Conservation (phyloP, 2,113 vertebrate genomes). For the Oryzias woworae region DNA sequence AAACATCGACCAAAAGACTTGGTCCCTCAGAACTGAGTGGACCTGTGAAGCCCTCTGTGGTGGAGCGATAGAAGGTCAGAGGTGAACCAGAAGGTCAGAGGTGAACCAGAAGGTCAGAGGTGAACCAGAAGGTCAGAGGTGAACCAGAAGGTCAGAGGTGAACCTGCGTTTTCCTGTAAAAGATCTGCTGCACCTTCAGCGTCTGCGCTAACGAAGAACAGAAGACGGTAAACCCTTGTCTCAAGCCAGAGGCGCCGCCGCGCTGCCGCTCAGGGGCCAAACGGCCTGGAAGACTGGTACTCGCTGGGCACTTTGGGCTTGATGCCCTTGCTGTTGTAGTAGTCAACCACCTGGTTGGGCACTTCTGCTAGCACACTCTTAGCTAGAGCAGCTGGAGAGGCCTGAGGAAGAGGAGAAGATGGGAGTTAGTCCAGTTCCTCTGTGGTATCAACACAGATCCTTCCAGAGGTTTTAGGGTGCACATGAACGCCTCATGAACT, state of each 20-base stretch:
- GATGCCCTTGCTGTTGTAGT: conserved; percentile 97
- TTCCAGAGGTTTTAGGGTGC: too few relatives aligned
- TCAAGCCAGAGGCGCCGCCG: conserved; percentile 71
- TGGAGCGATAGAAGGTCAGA: background rate
- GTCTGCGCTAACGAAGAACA: conserved; percentile 49
- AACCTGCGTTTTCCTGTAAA: background rate
- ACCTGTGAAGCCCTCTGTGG: background rate
- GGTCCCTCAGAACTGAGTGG: background rate
- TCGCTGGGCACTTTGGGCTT: conserved; percentile 92
- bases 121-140: background rate
- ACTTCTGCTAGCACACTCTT: conserved; percentile 97
- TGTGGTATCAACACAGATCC: background rate
- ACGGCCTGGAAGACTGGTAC: conserved; percentile 91
- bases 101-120: background rate
- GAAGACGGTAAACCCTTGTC: conserved; percentile 64
- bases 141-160: background rate
- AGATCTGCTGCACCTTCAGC: conserved; percentile 46
- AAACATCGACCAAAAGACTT: background rate
- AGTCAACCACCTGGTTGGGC: conserved; percentile 98
- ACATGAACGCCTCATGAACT: too few relatives aligned
- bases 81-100: background rate
- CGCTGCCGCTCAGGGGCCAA: conserved; percentile 80
- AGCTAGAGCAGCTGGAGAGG: conserved; percentile 93
- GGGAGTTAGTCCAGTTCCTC: background rate
- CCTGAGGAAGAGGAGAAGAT: conserved; percentile 72